Base-by-base conservation (phyloP, 2,888 invertebrate genomes). In the Cryptocephalus moraei region DNA sequence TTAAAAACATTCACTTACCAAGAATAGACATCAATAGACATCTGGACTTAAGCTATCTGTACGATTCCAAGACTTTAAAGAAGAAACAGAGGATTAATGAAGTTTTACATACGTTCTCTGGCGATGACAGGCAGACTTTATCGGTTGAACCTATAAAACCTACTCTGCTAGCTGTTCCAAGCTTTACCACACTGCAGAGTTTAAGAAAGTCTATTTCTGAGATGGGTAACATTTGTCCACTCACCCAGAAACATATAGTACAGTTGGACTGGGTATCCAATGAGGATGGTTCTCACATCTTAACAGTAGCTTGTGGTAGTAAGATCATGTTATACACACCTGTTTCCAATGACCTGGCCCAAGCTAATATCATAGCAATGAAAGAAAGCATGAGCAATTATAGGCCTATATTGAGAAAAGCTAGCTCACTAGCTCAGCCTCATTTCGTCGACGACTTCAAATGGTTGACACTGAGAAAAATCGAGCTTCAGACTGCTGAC, bases 221-320 rank as follows among this genome's bases (percentile, higher is more conserved):
- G 69, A 89, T 91, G 65, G 92, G 91, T 4, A 92, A 91, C 67
- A 91, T 91, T 0, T 91, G 91, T 61, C 90, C 91, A 0, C 68
- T 92, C 34, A 91, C 91, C 0, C 92, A 92, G 66, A 92, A 92
- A 68, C 91, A 92, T 70, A 74, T 94, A 31, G 94, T 96, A 1
- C 95, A 95, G 65, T 73, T 97, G 36, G 99, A 99, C 72, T 99
- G 99, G 99, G 96, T 97, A 9, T 95, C 96, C 0, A 94, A 96
- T 58, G 99, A 99, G 70, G 97, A 99, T 67, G 99, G 99, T 1
- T 92, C 94, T 0, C 97, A 99, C 68, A 91, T 99, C 59, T 72
- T 99, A 36, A 97, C 99, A 0, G 94, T 99, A 0, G 94, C 91
- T 0, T 92, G 96, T 34, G 95, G 92, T 0, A 91, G 91, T 49